Evolutionary conservation across 1,140 invertebrate species (phyloP), one percentile per base, ranked within the genome.

Genomic region (Lerema accius): DNA sequence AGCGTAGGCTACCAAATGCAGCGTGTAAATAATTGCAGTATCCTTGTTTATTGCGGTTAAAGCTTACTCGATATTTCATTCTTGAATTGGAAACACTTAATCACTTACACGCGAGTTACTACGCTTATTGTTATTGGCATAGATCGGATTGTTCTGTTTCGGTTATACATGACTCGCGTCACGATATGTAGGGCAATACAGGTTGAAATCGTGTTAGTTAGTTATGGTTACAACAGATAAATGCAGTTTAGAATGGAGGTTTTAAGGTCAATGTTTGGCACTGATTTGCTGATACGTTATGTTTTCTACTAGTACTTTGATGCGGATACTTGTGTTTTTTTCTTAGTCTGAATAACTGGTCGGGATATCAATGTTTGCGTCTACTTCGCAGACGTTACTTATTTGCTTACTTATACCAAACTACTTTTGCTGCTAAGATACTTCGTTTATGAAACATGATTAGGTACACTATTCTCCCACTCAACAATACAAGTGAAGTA

Each of bases 51-150:
- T 64, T 67, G 59, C 49, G 28, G 50, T 63, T 61, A 65, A 58
- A 59, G 55, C 35, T 48, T 60, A 45, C 35, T 55, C 13, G 50
- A 32, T 32, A 35, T 58, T 50, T 59, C 51, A 26, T 65, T 68
- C 70, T 69, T 40, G 48, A 69, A 67, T 71, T 75, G 71, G 70
- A 71, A 64, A 48, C 60, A 60, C 66, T 63, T 42, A 78, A 59
- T 65, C 64, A 71, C 63, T 63, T 63, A 67, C 65, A 51, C 59
- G 63, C 65, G 71, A 79, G 70, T 77, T 75, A 62, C 42, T 63
- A 37, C 23, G 53, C 17, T 10, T 48, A 48, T 28, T 48, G 26
- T 16, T 26, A 46, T 10, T 46, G 53, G 39, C 39, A 16, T 55
- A 37, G 46, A 35, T 60, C 37, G 15, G 40, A 65, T 65, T 59